Conservation (phyloP, 1,140 invertebrate species). For the Ceratina australensis region DNA sequence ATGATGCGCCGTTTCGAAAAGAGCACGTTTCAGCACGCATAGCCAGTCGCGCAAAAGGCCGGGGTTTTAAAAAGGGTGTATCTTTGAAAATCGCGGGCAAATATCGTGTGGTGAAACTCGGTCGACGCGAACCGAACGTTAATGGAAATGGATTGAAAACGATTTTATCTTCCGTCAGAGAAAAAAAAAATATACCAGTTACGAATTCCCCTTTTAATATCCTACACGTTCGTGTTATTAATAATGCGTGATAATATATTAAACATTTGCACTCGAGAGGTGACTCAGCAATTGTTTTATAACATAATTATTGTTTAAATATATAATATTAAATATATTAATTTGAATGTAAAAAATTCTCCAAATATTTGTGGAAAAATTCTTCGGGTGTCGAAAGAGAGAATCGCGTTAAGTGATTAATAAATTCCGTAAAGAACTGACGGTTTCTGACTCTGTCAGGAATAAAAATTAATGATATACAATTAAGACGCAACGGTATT, state of each 20-base stretch:
- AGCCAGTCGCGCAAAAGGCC: constrained; percentile 9
- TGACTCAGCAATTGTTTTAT: too few species aligned
- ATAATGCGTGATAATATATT: too few species aligned
- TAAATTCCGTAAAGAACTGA: too few species aligned
- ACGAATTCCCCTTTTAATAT: neutral
- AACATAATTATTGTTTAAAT: too few species aligned
- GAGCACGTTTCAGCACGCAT: constrained; percentile 12
- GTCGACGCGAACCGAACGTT: constrained; percentile 12
- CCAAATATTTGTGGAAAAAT: too few species aligned
- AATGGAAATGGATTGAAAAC: constrained; percentile 11
- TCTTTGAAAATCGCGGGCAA: constrained; percentile 29
- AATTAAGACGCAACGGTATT: neutral
- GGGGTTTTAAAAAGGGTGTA: neutral
- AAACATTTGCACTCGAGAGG: too few species aligned
- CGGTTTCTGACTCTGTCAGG: neutral
- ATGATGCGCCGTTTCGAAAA: constrained; percentile 5
- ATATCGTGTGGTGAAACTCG: constrained; percentile 14
- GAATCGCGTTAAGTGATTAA: too few species aligned
- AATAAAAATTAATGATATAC: neutral
- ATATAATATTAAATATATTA: too few species aligned
- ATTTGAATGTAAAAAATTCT: too few species aligned
- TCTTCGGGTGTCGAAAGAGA: too few species aligned
- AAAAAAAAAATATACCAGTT: neutral
- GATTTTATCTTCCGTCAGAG: neutral
- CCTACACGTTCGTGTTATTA: too few species aligned